Percentiles rank a stretch among this genome's conserved stretches.
These are phyloP conservation scores for Rhodeus uyekii DNA, from an alignment of 2,797 vertebrate genomes.

Conservation along the genomic window DNA sequence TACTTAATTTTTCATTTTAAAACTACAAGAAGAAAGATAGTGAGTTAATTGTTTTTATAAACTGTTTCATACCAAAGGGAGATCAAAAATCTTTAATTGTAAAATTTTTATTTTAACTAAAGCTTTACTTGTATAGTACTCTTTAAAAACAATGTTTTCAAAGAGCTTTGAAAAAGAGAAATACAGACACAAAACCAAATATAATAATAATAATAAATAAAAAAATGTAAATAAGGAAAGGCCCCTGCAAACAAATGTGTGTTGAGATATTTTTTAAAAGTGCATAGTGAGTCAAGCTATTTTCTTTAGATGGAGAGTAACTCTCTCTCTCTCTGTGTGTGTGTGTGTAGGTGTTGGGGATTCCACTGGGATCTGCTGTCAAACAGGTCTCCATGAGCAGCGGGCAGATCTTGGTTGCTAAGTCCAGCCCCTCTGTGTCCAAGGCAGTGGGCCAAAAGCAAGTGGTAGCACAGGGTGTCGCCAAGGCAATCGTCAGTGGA, in stretches of 20 bases:
- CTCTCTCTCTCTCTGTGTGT: neutral
- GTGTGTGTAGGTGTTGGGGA: conserved; percentile 85
- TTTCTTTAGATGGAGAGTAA: neutral
- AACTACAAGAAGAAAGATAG: neutral
- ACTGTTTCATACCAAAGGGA: neutral
- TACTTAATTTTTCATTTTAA: neutral
- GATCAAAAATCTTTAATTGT: neutral
- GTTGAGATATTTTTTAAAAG: no score
- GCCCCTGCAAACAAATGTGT: neutral
- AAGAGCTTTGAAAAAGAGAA: neutral
- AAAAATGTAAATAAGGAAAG: neutral
- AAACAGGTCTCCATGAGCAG: conserved; percentile 97
- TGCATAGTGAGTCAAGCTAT: no score
- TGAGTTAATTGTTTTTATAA: neutral
- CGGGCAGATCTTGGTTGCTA: conserved; percentile 95
- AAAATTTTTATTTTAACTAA: neutral
- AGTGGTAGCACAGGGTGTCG: conserved; percentile 95
- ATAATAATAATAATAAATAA: no score
- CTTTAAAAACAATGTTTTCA: neutral
- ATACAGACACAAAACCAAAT: no score
- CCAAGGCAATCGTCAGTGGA: conserved; percentile 92
- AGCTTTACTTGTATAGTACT: neutral
- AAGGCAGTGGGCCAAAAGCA: conserved; percentile 94
- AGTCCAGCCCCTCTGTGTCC: conserved; percentile 85
- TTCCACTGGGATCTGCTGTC: conserved; percentile 90